phyloP scores from a whole-genome alignment of 1,140 invertebrate species.

The Drosophila pandora region DNA sequence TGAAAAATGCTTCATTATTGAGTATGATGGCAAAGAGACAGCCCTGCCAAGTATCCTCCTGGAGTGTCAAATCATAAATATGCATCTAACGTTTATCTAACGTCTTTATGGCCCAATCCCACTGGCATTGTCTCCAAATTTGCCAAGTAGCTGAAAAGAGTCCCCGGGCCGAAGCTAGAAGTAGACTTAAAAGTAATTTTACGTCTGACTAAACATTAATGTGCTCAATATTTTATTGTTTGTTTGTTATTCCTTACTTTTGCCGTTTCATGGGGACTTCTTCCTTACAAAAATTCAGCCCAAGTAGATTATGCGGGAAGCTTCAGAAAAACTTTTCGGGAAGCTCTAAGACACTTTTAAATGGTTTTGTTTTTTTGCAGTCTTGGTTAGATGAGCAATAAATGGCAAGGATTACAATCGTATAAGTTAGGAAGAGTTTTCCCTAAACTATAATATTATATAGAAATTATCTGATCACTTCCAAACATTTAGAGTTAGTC shows the following conservation, averaged over 20 bases:
- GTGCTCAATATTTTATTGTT: slow-evolving; percentile 84
- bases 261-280: slow-evolving; percentile 53
- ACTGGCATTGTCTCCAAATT: slow-evolving; percentile 40
- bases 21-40: slow-evolving; percentile 63
- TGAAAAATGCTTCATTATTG: slow-evolving; percentile 74
- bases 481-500: no score
- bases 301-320: slow-evolving; percentile 69
- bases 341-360: slow-evolving; percentile 49
- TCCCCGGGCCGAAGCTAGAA: slow-evolving; percentile 32
- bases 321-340: slow-evolving; percentile 39
- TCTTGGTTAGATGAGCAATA: slow-evolving; percentile 19
- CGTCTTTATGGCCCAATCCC: slow-evolving; percentile 65
- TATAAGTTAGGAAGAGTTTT: not conserved
- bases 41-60: slow-evolving; percentile 33
- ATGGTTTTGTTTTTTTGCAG: slow-evolving; percentile 17
- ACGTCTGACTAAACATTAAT: slow-evolving; percentile 84
- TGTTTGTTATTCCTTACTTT: slow-evolving; percentile 70
- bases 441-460: no score
- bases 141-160: slow-evolving; percentile 4
- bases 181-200: slow-evolving; percentile 84
- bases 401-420: slow-evolving; percentile 22
- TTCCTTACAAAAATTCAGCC: slow-evolving; percentile 20
- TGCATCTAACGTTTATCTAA: slow-evolving; percentile 80
- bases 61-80: slow-evolving; percentile 78
- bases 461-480: not conserved